Evolutionary conservation across 2,113 vertebrate species (phyloP), one percentile per base, ranked within the genome.

Genomic region (Petaurus breviceps): DNA sequence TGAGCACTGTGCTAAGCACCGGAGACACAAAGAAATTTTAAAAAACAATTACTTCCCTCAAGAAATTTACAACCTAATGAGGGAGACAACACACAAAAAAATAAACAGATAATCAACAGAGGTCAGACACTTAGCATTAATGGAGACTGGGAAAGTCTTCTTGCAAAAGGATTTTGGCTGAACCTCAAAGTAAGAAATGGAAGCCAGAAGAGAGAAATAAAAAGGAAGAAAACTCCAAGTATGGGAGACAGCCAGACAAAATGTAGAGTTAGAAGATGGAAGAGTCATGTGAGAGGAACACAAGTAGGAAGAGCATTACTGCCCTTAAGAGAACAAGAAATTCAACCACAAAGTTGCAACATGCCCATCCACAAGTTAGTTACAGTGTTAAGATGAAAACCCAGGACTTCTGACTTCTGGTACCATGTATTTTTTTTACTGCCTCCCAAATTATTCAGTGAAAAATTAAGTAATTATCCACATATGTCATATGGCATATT

Each of bases 281-380:
- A n/a, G 55, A 77, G n/a, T n/a, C 6, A 0, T 77, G 31, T 77
- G 31, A 77, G 37, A 77, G 31, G 37, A 77, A 77, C 37, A 77
- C 14, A 77, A n/a, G 37, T 77, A 77, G 37, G 37, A n/a, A n/a
- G 16, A 37, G 37, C 4, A 77, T 77, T 77, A 92, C 3, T 84
- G 50, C 93, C 28, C 22, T 28, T 96, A 9, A 50, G 93, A 96
- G 4, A 26, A 52, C 92, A 92, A 94, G 68, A 92, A n/a, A 91
- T 22, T 51, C 95, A 92, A 94, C 8, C 6, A 77, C 37, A 93
- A 77, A 55, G 26, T 77, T 94, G 68, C 2, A 96, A 16, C 12
- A 0, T 4, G 12, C 31, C 57, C 57, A 68, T 31, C 37, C 91
- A 93, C 5, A 61, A 51, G 53, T 55, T 31, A 68, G 49, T 61